Conservation (phyloP, 2,797 vertebrate species). For the Enteromius trimaculatus region DNA sequence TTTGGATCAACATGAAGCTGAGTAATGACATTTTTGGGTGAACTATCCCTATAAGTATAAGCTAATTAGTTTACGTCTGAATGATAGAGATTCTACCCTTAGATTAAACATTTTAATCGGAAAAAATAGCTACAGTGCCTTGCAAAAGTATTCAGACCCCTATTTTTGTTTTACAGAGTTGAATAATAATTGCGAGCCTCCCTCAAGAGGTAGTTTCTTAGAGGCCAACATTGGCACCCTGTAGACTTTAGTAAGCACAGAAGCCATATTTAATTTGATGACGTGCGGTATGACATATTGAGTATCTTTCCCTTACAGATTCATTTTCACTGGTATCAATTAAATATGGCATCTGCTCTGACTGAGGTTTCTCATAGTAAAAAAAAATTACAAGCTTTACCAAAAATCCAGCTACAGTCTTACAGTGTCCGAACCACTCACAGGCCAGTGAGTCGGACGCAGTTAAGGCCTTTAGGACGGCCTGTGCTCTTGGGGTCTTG, state of each 20-base stretch:
- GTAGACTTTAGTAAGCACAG: background rate
- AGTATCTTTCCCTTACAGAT: background rate
- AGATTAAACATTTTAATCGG: background rate
- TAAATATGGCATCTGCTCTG: background rate
- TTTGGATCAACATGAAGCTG: background rate
- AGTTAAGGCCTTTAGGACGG: background rate
- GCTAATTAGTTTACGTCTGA: background rate
- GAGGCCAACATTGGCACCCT: background rate
- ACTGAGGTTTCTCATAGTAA: background rate
- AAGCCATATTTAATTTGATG: constrained; percentile 3
- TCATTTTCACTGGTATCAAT: background rate
- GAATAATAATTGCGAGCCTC: background rate
- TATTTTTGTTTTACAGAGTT: background rate
- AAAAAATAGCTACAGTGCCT: background rate
- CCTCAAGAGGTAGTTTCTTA: background rate
- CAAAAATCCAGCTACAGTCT: background rate
- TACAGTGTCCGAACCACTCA: background rate
- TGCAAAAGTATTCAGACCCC: constrained; percentile 46
- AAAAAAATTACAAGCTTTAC: constrained; percentile 2
- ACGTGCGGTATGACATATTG: background rate
- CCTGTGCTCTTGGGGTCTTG: constrained; percentile 55
- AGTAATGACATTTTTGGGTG: background rate
- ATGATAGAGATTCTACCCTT: background rate
- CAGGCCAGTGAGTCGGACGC: background rate
- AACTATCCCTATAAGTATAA: background rate